Evolutionary conservation across 2,888 invertebrate genomes (phyloP), one percentile per base, ranked within the genome.

Genomic region (Pseudoips prasinana): DNA sequence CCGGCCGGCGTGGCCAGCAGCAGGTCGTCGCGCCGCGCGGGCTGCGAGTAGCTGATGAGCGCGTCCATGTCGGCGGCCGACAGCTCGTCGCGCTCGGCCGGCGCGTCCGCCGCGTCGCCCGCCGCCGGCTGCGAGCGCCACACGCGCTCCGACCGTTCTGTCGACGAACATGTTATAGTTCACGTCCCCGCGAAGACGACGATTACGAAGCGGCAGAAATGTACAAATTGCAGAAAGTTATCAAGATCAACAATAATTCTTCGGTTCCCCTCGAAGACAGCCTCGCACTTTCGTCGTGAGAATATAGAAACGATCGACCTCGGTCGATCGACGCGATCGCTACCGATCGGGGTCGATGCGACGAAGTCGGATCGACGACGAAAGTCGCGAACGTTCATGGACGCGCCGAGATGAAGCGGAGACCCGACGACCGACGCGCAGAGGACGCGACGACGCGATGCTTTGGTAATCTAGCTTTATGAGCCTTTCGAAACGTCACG

Each of bases 381-480:
- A 14, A 14, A 14, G 14, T 14, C 14, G 14, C 14, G 14, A 14
- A 3, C 14, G 14, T 14, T 14, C 14, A n/a, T n/a, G 14, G 14
- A 3, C 14, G 14, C 14, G 14, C 3, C 14, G 14, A 14, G 2
- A 5, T 5, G 14, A n/a, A 8, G 28, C 8, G 9, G 8, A 8
- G 18, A 6, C 8, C 2, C 19, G 34, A n/a, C 11, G 29, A 14
- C 14, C 14, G 14, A 10, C 9, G 27, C 30, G 66, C 22, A 26
- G 64, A 45, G 8, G 9, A 26, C 18, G 65, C 68, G 49, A 39
- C 70, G 64, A 58, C 82, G 80, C 90, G 90, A 88, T 95, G 94
- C 95, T 95, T 95, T 95, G 95, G 95, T 95, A 95, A 95, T 94
- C 94, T 95, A 95, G 95, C 95, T 95, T 95, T 95, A 95, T 95